phyloP scores from a whole-genome alignment of 92 coral and sea anemone species.

The Porites evermanni region DNA sequence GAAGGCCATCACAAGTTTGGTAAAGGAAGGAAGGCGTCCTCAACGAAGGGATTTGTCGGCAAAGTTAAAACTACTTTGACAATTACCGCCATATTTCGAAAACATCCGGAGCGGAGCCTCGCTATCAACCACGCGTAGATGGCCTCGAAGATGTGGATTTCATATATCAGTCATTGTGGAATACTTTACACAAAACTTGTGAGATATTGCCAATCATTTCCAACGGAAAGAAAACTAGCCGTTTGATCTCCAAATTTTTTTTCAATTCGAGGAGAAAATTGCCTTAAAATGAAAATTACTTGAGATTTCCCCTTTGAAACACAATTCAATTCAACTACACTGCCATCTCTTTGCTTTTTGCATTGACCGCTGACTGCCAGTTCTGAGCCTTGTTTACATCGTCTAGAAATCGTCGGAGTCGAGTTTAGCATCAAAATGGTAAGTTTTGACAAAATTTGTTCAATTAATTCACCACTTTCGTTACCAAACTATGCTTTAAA shows the following conservation, averaged over 20 bases:
- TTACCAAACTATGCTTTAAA: neutral
- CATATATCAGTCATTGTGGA: too few species aligned
- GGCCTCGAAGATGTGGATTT: neutral
- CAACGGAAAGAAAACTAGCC: too few species aligned
- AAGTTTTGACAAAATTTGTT: neutral
- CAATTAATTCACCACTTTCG: neutral
- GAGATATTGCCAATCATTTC: too few species aligned
- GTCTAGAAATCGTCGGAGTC: neutral
- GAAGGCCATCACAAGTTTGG: slow-evolving; percentile 52
- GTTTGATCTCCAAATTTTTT: too few species aligned
- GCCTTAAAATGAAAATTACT: too few species aligned
- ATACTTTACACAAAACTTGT: too few species aligned
- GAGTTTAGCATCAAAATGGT: neutral
- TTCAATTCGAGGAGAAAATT: too few species aligned
- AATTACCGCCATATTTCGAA: slow-evolving; percentile 80
- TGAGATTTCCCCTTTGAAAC: neutral
- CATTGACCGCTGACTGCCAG: neutral
- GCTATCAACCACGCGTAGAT: neutral
- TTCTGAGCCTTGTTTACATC: neutral
- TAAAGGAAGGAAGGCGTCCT: neutral
- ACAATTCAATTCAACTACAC: neutral
- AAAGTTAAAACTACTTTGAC: slow-evolving; percentile 15
- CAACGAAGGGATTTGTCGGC: slow-evolving; percentile 37
- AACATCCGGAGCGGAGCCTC: slow-evolving; percentile 22
- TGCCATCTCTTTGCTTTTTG: neutral